phyloP scores from a whole-genome alignment of 2,113 vertebrate species.

The Taxidea taxus region DNA sequence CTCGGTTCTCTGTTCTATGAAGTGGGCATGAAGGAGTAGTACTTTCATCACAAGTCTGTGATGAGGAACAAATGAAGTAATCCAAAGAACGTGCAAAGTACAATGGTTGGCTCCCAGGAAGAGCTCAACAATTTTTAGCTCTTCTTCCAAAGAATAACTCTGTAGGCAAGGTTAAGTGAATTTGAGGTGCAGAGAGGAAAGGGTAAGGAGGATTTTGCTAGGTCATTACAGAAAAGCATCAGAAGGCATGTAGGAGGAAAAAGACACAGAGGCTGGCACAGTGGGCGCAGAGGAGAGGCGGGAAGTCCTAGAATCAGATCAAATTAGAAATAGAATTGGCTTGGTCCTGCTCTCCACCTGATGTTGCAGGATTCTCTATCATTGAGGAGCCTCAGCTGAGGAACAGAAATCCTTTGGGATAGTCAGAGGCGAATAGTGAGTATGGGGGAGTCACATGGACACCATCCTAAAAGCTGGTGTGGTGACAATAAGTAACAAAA shows the following conservation, averaged over 20 bases:
- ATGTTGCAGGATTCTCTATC: not conserved
- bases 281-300: fast-evolving
- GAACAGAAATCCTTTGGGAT: not conserved
- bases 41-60: not conserved
- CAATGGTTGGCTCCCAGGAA: not conserved
- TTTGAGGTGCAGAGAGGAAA: not conserved
- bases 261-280: not conserved
- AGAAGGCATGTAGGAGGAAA: not conserved
- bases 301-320: not conserved
- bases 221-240: not conserved
- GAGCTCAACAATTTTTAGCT: not conserved
- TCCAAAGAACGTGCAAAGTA: not conserved
- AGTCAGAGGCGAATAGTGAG: not conserved
- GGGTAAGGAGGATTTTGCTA: not conserved
- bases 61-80: not conserved
- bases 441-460: not conserved
- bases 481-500: not conserved
- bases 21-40: not conserved
- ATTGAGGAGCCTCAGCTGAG: not conserved
- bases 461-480: not conserved
- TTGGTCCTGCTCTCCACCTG: not conserved
- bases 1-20: not conserved
- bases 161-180: not conserved
- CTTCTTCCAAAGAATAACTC: conserved; percentile 4
- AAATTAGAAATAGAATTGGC: not conserved